Base-by-base conservation (phyloP, 2,888 invertebrate species). In the Danaus chrysippus region DNA sequence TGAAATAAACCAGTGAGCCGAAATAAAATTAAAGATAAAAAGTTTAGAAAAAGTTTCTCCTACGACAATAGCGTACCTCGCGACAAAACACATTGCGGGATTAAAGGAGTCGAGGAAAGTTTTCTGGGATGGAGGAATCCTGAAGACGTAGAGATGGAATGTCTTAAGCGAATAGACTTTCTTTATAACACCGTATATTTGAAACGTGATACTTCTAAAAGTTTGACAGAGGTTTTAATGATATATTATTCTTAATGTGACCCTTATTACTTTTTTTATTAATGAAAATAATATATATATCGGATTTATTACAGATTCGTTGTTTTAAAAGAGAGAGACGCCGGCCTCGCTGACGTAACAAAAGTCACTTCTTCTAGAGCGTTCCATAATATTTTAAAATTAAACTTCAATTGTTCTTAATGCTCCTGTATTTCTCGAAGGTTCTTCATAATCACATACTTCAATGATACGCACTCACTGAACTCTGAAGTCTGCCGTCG, bases 81-180 rank as follows among this genome's bases (percentile, higher is more conserved):
- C 84, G 86, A 86, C 86, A 86, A 87, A 88, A 90, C 88, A 89
- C 87, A 89, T 88, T 84, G 86, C 81, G 73, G 83, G 78, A 83
- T 82, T 82, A 84, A 81, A 82, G 74, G 76, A 83, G 79, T 78
- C 74, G 74, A 66, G 70, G 69, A 76, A 78, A 75, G 71, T 76
- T 77, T 71, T 67, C 71, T 68, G 71, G 17, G 17, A 49, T 17
- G 17, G 49, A 49, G 49, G 11, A 49, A 49, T 71, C 63, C 59
- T 66, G 62, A 63, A 70, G 69, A 71, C 71, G 71, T 70, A 74
- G 71, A 74, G 70, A 72, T 71, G 71, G 72, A 72, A 70, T 71
- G 70, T 71, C 68, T 67, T 62, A 67, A 69, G 70, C 64, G 70
- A 67, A 69, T 49, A 64, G 61, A 68, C 64, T 68, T 66, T 56